A percentile compares a stretch with the other conserved stretches of the same genome.
These are phyloP conservation scores for Paradisaea rubra DNA, from an alignment of 2,113 vertebrate species.

Conservation along the genomic window DNA sequence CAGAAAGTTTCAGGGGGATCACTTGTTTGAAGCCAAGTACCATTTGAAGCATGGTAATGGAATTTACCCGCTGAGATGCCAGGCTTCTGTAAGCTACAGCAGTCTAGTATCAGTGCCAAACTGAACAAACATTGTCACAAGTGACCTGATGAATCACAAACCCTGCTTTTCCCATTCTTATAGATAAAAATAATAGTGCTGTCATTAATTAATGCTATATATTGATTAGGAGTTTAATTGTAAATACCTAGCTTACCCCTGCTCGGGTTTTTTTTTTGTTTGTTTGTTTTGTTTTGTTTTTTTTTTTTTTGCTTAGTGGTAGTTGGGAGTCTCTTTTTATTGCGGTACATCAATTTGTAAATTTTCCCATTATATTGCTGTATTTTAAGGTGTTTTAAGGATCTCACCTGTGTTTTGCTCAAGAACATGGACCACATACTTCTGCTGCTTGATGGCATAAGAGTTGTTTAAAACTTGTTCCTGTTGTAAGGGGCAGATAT, in stretches of 20 bases:
- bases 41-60: accelerated
- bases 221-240: not conserved
- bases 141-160: not conserved
- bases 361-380: not conserved
- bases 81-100: not conserved
- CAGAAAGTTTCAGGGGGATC: not conserved
- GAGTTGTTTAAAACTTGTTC: not conserved
- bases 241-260: not conserved
- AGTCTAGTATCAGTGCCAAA: not conserved
- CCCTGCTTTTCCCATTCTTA: not conserved
- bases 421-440: not conserved
- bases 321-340: not conserved
- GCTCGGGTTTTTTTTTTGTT: not conserved
- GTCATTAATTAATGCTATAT: not conserved
- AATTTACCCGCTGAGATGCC: not conserved
- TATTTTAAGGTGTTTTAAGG: not conserved
- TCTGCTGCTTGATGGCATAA: not conserved
- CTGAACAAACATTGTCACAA: not conserved
- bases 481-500: not conserved
- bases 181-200: not conserved
- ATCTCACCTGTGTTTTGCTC: not conserved
- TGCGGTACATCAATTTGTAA: not conserved
- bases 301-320: not conserved
- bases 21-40: not conserved
- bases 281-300: not conserved